phyloP scores from a whole-genome alignment of 2,797 vertebrate genomes.

The Emys orbicularis region DNA sequence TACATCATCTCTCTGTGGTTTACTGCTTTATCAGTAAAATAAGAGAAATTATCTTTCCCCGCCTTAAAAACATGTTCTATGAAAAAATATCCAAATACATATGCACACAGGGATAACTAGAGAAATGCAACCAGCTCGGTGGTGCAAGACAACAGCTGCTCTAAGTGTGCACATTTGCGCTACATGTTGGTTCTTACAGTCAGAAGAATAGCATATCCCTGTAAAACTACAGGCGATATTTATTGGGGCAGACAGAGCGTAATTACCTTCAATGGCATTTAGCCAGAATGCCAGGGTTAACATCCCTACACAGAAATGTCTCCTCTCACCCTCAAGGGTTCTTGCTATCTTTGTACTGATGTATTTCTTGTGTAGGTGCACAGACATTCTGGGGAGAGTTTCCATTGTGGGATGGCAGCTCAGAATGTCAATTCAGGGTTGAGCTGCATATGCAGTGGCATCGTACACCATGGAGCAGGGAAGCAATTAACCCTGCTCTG shows the following conservation, averaged over 20 bases:
- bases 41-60: neutral
- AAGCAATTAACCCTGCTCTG: neutral
- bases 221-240: neutral
- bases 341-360: neutral
- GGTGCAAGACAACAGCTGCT: neutral
- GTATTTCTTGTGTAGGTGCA: rapidly evolving
- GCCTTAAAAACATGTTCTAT: neutral
- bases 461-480: neutral
- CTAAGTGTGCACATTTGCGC: neutral
- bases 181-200: neutral
- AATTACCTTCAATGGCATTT: neutral
- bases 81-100: neutral
- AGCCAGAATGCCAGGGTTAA: neutral
- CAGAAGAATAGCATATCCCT: neutral
- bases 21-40: neutral
- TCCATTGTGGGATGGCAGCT: neutral
- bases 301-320: neutral
- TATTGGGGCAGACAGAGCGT: neutral
- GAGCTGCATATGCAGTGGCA: neutral
- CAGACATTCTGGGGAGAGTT: neutral
- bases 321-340: neutral
- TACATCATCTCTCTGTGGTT: neutral
- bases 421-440: neutral
- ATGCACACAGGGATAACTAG: neutral
- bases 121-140: neutral